Conservation (phyloP, 1,140 invertebrate genomes). For the Drosophila oshimai region DNA sequence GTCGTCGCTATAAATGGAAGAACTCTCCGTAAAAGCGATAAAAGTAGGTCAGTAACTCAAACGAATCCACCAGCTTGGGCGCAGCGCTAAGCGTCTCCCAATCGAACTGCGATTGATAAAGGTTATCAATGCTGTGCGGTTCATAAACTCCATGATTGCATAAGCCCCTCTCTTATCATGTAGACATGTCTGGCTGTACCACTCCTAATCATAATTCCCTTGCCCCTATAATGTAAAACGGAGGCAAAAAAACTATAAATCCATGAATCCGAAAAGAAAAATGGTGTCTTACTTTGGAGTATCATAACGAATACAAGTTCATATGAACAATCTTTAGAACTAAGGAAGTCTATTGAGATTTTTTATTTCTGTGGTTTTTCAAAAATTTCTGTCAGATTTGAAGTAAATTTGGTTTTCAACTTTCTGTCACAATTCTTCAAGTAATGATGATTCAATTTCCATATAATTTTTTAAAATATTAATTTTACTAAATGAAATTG, state of each 20-base stretch:
- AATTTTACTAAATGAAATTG: too few species aligned
- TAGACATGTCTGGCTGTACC: slow-evolving; percentile 40
- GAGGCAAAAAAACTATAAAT: not conserved
- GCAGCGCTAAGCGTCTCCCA: not conserved
- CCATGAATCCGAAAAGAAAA: too few species aligned
- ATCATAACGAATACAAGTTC: too few species aligned
- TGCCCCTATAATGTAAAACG: slow-evolving; percentile 45
- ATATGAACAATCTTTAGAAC: too few species aligned
- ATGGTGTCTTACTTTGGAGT: too few species aligned
- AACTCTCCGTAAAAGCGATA: slow-evolving; percentile 30
- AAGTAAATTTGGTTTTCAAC: too few species aligned
- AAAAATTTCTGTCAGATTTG: too few species aligned
- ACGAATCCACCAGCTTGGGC: not conserved
- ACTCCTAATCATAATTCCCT: slow-evolving; percentile 20
- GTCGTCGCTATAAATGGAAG: slow-evolving; percentile 34
- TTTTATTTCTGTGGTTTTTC: too few species aligned
- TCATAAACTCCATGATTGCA: slow-evolving; percentile 23
- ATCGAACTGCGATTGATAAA: slow-evolving; percentile 26
- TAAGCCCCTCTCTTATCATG: slow-evolving; percentile 32
- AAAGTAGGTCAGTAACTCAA: slow-evolving; percentile 70
- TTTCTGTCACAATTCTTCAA: too few species aligned
- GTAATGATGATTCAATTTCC: too few species aligned
- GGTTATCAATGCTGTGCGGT: slow-evolving; percentile 24
- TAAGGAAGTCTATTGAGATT: too few species aligned
- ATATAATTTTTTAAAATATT: too few species aligned